These are phyloP conservation scores for Polia nebulosa DNA, from an alignment of 2,888 invertebrate species.

Conservation along the genomic window DNA sequence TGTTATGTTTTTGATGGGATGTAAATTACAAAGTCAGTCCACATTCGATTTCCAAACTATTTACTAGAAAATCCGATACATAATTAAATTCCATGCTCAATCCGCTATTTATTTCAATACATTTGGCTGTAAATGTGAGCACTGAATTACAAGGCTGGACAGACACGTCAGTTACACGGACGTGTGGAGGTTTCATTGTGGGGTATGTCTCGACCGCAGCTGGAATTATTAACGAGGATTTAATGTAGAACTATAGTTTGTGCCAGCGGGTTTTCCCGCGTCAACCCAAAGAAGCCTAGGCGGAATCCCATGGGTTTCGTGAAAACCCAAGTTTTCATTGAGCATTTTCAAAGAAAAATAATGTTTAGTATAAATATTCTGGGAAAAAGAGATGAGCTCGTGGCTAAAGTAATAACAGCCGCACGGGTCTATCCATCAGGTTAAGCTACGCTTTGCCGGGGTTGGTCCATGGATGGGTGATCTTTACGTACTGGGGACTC, in stretches of 20 bases:
- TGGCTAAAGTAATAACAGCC: no score
- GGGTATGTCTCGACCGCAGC: conserved; percentile 31
- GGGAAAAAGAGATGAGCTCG: background rate
- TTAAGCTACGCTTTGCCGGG: no score
- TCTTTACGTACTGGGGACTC: no score
- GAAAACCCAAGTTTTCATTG: no score
- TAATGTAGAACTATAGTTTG: conserved; percentile 20
- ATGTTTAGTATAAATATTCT: no score
- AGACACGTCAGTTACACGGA: conserved; percentile 72
- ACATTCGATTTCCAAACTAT: background rate
- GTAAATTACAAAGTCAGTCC: no score
- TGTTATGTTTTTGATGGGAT: no score
- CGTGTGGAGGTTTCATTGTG: conserved; percentile 29
- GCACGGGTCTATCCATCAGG: no score
- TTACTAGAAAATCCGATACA: conserved; percentile 1
- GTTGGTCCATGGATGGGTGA: no score
- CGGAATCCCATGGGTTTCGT: no score
- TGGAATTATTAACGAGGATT: conserved; percentile 29
- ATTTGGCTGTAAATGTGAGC: conserved; percentile 60
- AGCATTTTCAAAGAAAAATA: no score
- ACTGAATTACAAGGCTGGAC: conserved; percentile 69
- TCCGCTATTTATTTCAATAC: conserved; percentile 60
- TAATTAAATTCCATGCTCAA: conserved; percentile 21
- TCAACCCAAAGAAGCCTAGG: no score
- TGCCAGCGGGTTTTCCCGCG: background rate